A percentile compares a stretch with the other conserved stretches of the same genome.
Conservation (phyloP, 2,888 invertebrate genomes). For the Drosophila yooni region DNA sequence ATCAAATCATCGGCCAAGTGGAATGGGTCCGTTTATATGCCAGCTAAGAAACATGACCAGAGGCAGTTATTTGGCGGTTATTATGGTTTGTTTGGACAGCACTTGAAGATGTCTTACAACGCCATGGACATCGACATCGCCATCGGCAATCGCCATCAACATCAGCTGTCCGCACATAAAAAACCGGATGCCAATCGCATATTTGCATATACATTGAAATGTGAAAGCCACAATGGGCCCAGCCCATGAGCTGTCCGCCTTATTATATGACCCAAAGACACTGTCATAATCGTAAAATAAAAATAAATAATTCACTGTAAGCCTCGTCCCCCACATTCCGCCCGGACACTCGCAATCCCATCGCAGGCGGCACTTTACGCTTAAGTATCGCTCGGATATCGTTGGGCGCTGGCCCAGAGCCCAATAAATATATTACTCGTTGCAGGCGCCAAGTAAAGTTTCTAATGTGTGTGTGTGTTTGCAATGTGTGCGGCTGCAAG, state of each 20-base stretch:
- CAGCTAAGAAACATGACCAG: conserved; percentile 16
- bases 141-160: conserved; percentile 28
- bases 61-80: conserved; percentile 28
- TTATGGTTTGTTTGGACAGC: conserved; percentile 55
- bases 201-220: conserved; percentile 74
- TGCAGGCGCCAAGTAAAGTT: conserved; percentile 24
- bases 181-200: conserved; percentile 43
- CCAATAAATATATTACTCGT: conserved; percentile 3
- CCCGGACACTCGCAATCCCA: conserved; percentile 22
- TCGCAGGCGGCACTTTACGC: conserved; percentile 41
- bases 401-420: conserved; percentile 30
- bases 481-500: conserved; percentile 1
- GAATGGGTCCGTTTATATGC: conserved; percentile 16
- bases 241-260: conserved; percentile 16
- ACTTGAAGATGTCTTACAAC: conserved; percentile 50
- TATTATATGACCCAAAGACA: conserved; percentile 58
- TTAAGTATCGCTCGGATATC: conserved; percentile 22
- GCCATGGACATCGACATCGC: conserved; percentile 28
- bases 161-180: conserved; percentile 65
- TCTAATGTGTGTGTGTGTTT: conserved; percentile 6
- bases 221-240: conserved; percentile 63
- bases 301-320: conserved; percentile 57
- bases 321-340: conserved; percentile 2
- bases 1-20: conserved; percentile 54
- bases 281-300: conserved; percentile 70